Evolutionary conservation across 2,888 invertebrate genomes (phyloP).

Genomic region (Hydrotaea cyrtoneurina): DNA sequence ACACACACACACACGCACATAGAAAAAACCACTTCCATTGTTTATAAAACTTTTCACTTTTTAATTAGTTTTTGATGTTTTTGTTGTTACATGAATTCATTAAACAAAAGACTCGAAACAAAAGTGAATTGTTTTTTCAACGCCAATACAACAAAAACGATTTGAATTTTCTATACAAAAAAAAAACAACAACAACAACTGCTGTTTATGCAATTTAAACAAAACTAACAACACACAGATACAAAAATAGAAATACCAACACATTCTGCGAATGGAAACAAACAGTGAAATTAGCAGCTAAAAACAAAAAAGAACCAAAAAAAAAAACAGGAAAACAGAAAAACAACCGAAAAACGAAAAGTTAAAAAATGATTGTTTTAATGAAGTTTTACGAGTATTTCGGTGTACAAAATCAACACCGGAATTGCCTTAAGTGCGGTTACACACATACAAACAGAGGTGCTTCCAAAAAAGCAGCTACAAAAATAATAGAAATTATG

Average conservation of each 20-base stretch:
- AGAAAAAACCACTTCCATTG: no score
- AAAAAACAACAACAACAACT: no score
- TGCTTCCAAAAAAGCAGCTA: background rate
- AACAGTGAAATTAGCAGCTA: background rate
- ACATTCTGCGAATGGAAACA: background rate
- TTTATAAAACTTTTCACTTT: background rate
- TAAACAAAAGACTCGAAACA: conserved; percentile 56
- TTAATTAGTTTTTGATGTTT: conserved; percentile 16
- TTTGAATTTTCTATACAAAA: conserved; percentile 57
- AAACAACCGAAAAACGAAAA: conserved; percentile 51
- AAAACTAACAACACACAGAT: conserved; percentile 20
- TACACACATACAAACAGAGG: background rate
- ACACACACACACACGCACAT: no score
- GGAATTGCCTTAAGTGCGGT: conserved; percentile 25
- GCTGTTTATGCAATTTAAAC: conserved; percentile 58
- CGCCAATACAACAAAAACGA: conserved; percentile 44
- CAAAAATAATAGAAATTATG: no score
- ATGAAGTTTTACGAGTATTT: conserved; percentile 60
- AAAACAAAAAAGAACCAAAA: background rate
- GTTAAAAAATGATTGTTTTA: conserved; percentile 65
- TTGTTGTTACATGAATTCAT: conserved; percentile 40
- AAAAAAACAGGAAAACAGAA: conserved; percentile 36
- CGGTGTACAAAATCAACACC: conserved; percentile 32
- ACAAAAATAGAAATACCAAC: conserved; percentile 27
- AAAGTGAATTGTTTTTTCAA: conserved; percentile 58